Base-by-base conservation (phyloP, 2,797 vertebrate genomes). In the Hozukius guyotensis region DNA sequence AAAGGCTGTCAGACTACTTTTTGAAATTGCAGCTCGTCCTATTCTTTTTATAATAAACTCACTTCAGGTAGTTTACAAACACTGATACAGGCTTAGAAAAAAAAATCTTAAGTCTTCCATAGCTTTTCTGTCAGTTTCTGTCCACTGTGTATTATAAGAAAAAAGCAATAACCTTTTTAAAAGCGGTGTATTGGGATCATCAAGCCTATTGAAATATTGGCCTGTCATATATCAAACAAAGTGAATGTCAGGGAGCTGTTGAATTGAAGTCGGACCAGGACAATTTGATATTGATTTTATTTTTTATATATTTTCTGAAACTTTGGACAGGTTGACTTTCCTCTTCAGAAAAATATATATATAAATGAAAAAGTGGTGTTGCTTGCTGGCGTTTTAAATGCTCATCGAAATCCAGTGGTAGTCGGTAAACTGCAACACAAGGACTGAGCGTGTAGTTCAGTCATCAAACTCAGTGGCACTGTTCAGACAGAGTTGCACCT, bases 51-150 rank as follows among this genome's bases (percentile, higher is more conserved):
- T 94, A 92, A 93, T 88, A 92, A 93, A 94, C 91, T 94, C 93
- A 93, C 93, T 96, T 96, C 96, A 96, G 96, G 96, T 96, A 96
- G 96, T 96, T 96, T 95, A 95, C 95, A 86, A 96, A 96, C 96
- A 96, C 96, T 96, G 96, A 95, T 96, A 92, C 92, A 94, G 93
- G 93, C 92, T 93, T 93, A 93, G 87, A 93, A 89, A 91, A 77
- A 93, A 24, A 29, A 94, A 95, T 93, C 93, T 91, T 91, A 94
- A 95, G 96, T 96, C 96, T 96, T 96, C 96, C 96, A 95, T 95
- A 92, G 92, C 83, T 95, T 96, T 93, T 94, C 87, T 90, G 93
- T 94, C 92, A 94, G 89, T 93, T 91, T 94, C 90, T 96, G 93
- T 95, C 95, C 94, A 96, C 95, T 96, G 95, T 96, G 95, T 96